These are phyloP conservation scores for Thymallus thymallus DNA, from an alignment of 2,113 vertebrate genomes.

Conservation along the genomic window DNA sequence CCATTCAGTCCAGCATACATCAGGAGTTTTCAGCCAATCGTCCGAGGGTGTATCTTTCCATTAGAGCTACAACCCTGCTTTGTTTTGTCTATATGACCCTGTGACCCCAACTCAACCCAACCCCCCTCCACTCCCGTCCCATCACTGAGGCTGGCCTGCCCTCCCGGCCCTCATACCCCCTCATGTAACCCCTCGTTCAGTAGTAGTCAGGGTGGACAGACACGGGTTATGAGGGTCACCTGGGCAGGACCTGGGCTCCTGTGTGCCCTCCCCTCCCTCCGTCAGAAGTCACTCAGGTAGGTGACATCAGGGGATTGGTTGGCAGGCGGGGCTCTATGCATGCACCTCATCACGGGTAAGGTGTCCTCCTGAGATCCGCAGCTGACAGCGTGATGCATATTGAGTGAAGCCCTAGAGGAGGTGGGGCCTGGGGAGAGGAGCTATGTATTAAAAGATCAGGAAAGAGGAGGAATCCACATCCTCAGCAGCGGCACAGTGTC, in stretches of 20 bases:
- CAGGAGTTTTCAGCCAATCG: constrained; percentile 61
- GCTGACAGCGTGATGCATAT: neutral
- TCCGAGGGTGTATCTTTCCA: constrained; percentile 4
- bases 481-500: constrained; percentile 19
- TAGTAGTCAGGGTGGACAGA: constrained; percentile 59
- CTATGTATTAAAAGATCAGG: constrained; percentile 21
- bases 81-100: constrained; percentile 37
- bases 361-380: constrained; percentile 50
- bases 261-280: constrained; percentile 53
- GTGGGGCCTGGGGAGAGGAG: constrained; percentile 33
- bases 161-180: constrained; percentile 47
- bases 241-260: constrained; percentile 17
- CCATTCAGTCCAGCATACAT: constrained; percentile 18
- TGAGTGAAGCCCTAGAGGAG: neutral
- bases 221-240: constrained; percentile 57
- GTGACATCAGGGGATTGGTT: constrained; percentile 68
- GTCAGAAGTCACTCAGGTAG: constrained; percentile 69
- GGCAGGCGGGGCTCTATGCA: constrained; percentile 60
- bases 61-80: constrained; percentile 25
- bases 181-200: constrained; percentile 53
- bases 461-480: constrained; percentile 33
- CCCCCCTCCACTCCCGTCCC: constrained; percentile 32
- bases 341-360: constrained; percentile 72
- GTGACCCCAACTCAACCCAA: constrained; percentile 45
- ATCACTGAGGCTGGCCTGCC: constrained; percentile 33